Evolutionary conservation across 2,888 invertebrate species (phyloP).

Genomic region (Chrysolina haemoptera): DNA sequence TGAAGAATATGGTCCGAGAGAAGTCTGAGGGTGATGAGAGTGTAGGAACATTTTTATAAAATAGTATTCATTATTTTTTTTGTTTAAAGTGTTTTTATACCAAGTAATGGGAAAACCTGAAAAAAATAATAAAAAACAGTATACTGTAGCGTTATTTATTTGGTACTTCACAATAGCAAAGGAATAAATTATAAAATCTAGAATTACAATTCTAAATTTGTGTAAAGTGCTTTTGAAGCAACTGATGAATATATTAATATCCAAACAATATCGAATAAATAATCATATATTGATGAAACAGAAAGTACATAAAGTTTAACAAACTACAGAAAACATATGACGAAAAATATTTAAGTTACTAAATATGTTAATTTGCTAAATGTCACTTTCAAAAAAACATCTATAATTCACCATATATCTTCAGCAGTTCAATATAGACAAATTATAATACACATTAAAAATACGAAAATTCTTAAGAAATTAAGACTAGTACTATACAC

Average conservation of each 20-base stretch:
- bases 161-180: constrained; percentile 42
- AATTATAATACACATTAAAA: constrained; percentile 26
- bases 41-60: too few species aligned
- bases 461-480: constrained; percentile 30
- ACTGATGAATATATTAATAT: constrained; percentile 27
- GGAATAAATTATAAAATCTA: constrained; percentile 38
- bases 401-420: background rate
- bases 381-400: background rate
- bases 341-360: background rate
- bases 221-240: constrained; percentile 38
- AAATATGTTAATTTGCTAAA: background rate
- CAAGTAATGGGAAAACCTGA: too few species aligned
- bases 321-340: background rate
- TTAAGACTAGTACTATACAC: constrained; percentile 48
- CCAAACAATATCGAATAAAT: constrained; percentile 20
- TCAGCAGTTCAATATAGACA: constrained; percentile 4
- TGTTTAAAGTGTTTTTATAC: too few species aligned
- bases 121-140: background rate
- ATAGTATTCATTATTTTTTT: too few species aligned
- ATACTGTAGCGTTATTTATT: constrained; percentile 36
- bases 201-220: constrained; percentile 30
- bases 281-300: constrained; percentile 8
- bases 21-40: too few species aligned
- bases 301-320: constrained; percentile 15
- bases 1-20: too few species aligned